phyloP scores from a whole-genome alignment of 2,797 vertebrate species.

The Manis crassicaudata region DNA sequence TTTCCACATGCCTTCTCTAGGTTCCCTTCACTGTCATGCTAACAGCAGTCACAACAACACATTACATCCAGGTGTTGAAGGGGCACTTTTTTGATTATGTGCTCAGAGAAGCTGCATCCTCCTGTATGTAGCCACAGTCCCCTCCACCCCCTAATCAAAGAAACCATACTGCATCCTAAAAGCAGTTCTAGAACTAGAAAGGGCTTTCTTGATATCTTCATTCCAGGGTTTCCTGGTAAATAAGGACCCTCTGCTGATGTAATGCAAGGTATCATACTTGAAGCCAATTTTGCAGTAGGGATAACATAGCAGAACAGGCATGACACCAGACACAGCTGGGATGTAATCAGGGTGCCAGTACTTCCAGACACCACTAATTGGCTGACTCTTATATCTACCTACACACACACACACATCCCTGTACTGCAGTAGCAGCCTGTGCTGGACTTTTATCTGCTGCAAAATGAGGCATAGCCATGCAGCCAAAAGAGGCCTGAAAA shows the following conservation, averaged over 20 bases:
- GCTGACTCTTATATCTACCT: not conserved
- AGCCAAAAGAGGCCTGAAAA: not conserved
- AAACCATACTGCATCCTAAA: not conserved
- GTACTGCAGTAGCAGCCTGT: not conserved
- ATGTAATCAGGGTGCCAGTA: too few relatives aligned
- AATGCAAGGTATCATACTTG: not conserved
- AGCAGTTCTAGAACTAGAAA: not conserved
- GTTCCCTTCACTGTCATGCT: not conserved
- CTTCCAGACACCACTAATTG: too few relatives aligned
- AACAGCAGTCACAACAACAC: rapidly evolving
- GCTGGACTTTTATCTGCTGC: not conserved
- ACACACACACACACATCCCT: too few relatives aligned
- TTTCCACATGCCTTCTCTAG: not conserved
- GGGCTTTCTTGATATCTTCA: not conserved
- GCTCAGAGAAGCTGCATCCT: not conserved
- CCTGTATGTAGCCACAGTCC: too few relatives aligned
- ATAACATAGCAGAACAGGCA: not conserved
- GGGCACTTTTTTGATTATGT: too few relatives aligned
- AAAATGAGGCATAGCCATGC: not conserved
- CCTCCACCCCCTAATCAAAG: too few relatives aligned
- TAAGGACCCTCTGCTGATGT: not conserved
- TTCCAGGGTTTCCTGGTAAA: not conserved
- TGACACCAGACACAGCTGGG: not conserved
- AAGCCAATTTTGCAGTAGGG: not conserved
- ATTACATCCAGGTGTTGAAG: not conserved